Evolutionary conservation across 2,797 vertebrate species (phyloP), one percentile per base, ranked within the genome.

Genomic region (Brotula barbata): DNA sequence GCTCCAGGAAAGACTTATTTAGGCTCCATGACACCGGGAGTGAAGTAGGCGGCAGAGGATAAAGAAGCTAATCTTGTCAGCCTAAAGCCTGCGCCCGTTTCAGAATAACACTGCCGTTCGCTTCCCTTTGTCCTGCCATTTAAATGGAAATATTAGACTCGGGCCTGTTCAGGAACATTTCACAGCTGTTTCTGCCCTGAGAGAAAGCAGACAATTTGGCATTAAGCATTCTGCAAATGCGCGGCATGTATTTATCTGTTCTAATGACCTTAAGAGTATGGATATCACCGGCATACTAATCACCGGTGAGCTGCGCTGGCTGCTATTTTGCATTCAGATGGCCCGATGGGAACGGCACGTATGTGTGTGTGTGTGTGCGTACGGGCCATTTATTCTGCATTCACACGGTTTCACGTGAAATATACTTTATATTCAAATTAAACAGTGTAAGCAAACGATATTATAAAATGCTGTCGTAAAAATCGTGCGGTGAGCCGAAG

Each of bases 231-330:
- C 87, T 68, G 73, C 67, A 83, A 85, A 86, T 82, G 81, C 69
- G 74, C 83, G 56, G 82, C 79, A 81, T 85, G 86, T 88, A 81
- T 90, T 89, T 86, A 88, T 89, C 86, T 87, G 59, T 84, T 87
- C 75, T 89, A 89, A 88, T 90, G 87, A 89, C 87, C 88, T 88
- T 85, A 88, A 87, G 75, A 86, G 81, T 82, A 85, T 71, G 82
- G 73, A 58, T 87, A 86, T 81, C 85, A 75, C 76, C 65, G 64
- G 84, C 82, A 89, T 90, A 81, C 82, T 89, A 87, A 90, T 89
- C 78, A 83, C 79, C 73, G 73, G 69, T 46, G 68, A 73, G 77
- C 19, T 58, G 59, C 49, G 49, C 7, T 6, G 53, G 58, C 57
- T 70, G 64, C 75, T 78, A 69, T 62, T 87, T 80, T 78, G 80